Evolutionary conservation across 2,113 vertebrate species (phyloP).

Genomic region (Limanda limanda): DNA sequence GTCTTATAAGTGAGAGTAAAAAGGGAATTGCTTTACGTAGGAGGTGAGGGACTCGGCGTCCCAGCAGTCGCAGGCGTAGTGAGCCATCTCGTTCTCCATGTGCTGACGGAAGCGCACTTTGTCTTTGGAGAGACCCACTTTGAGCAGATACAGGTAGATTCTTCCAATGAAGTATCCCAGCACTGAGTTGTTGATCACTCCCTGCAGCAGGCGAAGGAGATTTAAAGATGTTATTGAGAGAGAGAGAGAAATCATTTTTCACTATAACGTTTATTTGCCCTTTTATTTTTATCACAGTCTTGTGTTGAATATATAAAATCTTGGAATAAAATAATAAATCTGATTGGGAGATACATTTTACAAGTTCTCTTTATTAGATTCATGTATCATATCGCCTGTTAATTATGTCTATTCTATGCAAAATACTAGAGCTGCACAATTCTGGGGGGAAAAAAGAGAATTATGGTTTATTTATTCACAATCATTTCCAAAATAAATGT

Average conservation of each 20-base stretch:
- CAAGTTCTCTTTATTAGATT: too few relatives aligned
- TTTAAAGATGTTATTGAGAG: background rate
- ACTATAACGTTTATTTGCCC: too few relatives aligned
- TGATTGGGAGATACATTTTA: too few relatives aligned
- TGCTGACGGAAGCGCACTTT: slow-evolving; percentile 96
- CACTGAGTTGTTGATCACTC: slow-evolving; percentile 95
- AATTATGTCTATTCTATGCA: too few relatives aligned
- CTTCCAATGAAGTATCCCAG: slow-evolving; percentile 95
- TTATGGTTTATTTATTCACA: too few relatives aligned
- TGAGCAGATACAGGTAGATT: slow-evolving; percentile 93
- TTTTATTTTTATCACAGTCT: too few relatives aligned
- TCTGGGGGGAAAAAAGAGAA: too few relatives aligned
- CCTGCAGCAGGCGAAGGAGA: slow-evolving; percentile 72
- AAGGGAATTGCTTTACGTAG: slow-evolving; percentile 77
- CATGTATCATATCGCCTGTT: too few relatives aligned
- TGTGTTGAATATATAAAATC: too few relatives aligned
- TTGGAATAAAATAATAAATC: too few relatives aligned
- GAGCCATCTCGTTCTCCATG: slow-evolving; percentile 98
- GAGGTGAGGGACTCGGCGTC: slow-evolving; percentile 94
- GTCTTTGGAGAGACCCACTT: slow-evolving; percentile 89
- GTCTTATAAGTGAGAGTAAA: background rate
- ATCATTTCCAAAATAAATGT: too few relatives aligned
- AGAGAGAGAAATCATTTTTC: background rate
- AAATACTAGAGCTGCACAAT: too few relatives aligned
- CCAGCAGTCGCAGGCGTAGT: slow-evolving; percentile 97